Evolutionary conservation across 2,888 invertebrate species (phyloP).

Genomic region (Caenorhabditis sp.): DNA sequence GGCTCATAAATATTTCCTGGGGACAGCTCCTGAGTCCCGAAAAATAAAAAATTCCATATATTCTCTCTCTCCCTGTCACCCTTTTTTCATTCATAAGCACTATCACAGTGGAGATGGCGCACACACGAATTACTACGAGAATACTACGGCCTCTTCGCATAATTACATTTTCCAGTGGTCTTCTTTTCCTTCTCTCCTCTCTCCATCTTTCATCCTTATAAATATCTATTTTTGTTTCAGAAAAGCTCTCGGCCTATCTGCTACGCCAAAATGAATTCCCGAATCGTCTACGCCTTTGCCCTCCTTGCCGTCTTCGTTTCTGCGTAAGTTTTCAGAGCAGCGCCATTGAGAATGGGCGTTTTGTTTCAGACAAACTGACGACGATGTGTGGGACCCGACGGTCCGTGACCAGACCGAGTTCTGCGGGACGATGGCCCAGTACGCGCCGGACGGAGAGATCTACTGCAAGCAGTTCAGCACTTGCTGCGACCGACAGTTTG

Average conservation of each 20-base stretch:
- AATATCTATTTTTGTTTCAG: conserved; percentile 1
- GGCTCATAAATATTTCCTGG: conserved; percentile 47
- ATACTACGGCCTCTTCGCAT: conserved; percentile 13
- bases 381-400: conserved; percentile 55
- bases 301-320: conserved; percentile 24
- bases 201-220: conserved; percentile 2
- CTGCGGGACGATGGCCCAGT: conserved; percentile 41
- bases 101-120: conserved; percentile 22
- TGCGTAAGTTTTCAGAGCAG: conserved; percentile 13
- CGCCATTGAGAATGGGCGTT: background rate
- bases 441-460: conserved; percentile 18
- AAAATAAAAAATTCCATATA: conserved; percentile 47
- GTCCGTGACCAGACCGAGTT: conserved; percentile 44
- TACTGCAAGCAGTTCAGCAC: conserved; percentile 45
- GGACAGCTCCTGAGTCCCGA: conserved; percentile 26
- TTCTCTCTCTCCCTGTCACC: too few species aligned
- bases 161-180: conserved; percentile 39
- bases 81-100: conserved; percentile 27
- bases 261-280: conserved; percentile 21
- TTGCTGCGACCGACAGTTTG: conserved; percentile 55
- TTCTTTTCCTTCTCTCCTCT: conserved; percentile 24
- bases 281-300: conserved; percentile 32
- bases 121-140: conserved; percentile 1
- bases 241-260: background rate
- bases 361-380: conserved; percentile 39